These are phyloP conservation scores for Ditula angustiorana DNA, from an alignment of 2,888 invertebrate genomes.

Conservation along the genomic window DNA sequence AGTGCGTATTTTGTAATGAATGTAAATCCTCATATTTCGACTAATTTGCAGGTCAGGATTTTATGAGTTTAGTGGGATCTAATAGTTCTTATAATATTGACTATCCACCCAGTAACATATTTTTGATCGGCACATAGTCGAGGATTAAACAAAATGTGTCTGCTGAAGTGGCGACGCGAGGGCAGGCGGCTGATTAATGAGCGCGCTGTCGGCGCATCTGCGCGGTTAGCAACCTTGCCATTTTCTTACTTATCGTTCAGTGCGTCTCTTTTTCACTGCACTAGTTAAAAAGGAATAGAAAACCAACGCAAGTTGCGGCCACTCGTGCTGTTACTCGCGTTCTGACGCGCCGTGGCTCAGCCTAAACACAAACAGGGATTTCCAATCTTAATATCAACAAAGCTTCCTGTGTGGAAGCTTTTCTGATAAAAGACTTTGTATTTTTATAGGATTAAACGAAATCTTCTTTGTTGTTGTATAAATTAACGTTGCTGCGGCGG, in stretches of 20 bases:
- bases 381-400: conserved; percentile 30
- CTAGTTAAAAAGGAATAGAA: not conserved
- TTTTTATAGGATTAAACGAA: conserved; percentile 25
- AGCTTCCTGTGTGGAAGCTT: conserved; percentile 5
- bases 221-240: not conserved
- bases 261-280: not conserved
- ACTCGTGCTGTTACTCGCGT: not conserved
- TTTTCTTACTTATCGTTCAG: not conserved
- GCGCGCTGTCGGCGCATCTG: conserved; percentile 7
- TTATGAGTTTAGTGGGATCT: not conserved
- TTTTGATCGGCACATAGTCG: conserved; percentile 15
- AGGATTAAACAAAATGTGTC: conserved; percentile 23
- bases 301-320: not conserved
- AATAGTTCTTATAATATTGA: not conserved
- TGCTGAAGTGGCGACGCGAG: conserved; percentile 4
- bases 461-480: conserved; percentile 23
- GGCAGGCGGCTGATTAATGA: conserved; percentile 31
- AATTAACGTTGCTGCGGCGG: conserved; percentile 8
- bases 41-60: not conserved
- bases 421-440: conserved; percentile 20
- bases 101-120: conserved; percentile 1
- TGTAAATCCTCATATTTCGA: not conserved
- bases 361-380: conserved; percentile 29
- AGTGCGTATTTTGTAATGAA: not conserved
- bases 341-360: conserved; percentile 7